A percentile compares a stretch with the other conserved stretches of the same genome.
These are phyloP conservation scores for Epinotia demarniana DNA, from an alignment of 2,888 invertebrate species.

Conservation along the genomic window DNA sequence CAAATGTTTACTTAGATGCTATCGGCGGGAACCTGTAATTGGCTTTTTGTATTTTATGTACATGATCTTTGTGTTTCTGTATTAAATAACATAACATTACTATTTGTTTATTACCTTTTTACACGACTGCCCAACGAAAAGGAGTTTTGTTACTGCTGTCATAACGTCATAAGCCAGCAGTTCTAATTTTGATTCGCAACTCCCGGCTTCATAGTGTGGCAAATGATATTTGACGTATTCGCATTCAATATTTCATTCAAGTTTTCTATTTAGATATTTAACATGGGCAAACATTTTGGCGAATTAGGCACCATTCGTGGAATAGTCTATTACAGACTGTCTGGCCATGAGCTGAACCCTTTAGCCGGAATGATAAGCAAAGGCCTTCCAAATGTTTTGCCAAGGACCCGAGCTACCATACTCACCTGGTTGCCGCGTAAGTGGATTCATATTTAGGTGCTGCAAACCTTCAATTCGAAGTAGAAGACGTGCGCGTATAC, in stretches of 20 bases:
- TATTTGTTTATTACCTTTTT: too few species aligned
- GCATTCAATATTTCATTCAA: background rate
- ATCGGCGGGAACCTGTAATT: too few species aligned
- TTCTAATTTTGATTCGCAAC: background rate
- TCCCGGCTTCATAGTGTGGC: background rate
- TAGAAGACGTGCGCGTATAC: too few species aligned
- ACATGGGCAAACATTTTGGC: conserved; percentile 88
- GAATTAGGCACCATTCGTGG: conserved; percentile 90
- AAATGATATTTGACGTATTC: background rate
- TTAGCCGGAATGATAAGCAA: conserved; percentile 89
- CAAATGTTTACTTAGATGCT: too few species aligned
- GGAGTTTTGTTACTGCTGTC: background rate
- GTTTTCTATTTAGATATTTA: conserved; percentile 3
- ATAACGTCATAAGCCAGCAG: background rate
- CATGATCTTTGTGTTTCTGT: too few species aligned
- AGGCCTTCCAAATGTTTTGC: conserved; percentile 89
- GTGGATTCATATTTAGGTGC: conserved; percentile 59
- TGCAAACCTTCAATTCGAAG: background rate
- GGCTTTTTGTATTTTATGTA: too few species aligned
- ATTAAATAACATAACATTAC: too few species aligned
- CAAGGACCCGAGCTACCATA: conserved; percentile 86
- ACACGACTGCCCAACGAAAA: too few species aligned
- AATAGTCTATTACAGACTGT: conserved; percentile 91
- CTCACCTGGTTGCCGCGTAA: conserved; percentile 90
- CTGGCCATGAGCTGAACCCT: conserved; percentile 93